Conservation (phyloP, 2,888 invertebrate genomes). For the Callimorpha dominula region DNA sequence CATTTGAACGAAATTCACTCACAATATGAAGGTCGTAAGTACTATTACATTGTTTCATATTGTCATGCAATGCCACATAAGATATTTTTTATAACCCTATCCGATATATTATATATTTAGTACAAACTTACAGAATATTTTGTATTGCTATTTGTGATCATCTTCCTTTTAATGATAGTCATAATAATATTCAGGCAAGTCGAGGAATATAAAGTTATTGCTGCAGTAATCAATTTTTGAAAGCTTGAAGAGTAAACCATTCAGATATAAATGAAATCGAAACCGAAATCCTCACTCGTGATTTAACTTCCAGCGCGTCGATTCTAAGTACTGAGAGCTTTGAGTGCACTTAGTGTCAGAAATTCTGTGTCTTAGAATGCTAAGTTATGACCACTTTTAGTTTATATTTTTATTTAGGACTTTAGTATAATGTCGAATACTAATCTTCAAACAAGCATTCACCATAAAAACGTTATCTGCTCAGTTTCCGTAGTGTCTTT, state of each 20-base stretch:
- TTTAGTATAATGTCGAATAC: background rate
- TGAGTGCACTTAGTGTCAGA: slow-evolving; percentile 1
- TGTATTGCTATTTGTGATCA: slow-evolving; percentile 12
- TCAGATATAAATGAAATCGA: background rate
- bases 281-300: background rate
- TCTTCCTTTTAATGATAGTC: slow-evolving; percentile 19
- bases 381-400: too few relatives aligned
- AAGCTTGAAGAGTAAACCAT: background rate
- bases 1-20: background rate
- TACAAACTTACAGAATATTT: slow-evolving; percentile 15
- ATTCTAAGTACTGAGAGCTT: slow-evolving; percentile 2
- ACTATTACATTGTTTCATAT: slow-evolving; percentile 23
- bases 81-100: slow-evolving; percentile 24
- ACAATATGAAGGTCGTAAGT: slow-evolving; percentile 17
- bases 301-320: background rate
- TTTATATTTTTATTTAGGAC: too few relatives aligned
- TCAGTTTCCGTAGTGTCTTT: too few relatives aligned
- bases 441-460: background rate
- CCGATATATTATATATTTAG: slow-evolving; percentile 24
- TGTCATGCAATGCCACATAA: slow-evolving; percentile 27
- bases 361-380: background rate
- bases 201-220: background rate
- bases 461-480: too few relatives aligned
- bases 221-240: background rate
- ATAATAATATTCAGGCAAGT: slow-evolving; percentile 1